Evolutionary conservation across 2,797 vertebrate species (phyloP).

Genomic region (Decapterus maruadsi): DNA sequence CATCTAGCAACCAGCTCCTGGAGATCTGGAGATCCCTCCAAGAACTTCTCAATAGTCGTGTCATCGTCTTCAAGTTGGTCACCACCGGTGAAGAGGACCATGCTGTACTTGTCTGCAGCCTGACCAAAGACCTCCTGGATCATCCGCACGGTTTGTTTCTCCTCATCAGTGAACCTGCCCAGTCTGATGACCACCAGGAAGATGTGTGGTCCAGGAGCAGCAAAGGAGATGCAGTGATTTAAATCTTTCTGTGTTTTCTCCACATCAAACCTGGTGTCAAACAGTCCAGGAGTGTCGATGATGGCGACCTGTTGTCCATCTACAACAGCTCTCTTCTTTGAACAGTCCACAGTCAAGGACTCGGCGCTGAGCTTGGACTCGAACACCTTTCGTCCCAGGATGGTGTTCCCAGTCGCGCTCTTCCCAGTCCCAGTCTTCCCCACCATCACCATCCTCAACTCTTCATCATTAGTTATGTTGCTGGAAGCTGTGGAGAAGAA

Average conservation of each 20-base stretch:
- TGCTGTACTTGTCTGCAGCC: conserved; percentile 36
- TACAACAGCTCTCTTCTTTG: accelerated
- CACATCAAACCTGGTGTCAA: no score
- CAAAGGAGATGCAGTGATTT: background rate
- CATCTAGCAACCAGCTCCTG: conserved; percentile 5
- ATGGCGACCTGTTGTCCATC: background rate
- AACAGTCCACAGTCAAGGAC: background rate
- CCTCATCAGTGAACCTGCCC: conserved; percentile 23
- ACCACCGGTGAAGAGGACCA: conserved; percentile 28
- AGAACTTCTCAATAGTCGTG: conserved; percentile 1
- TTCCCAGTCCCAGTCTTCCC: conserved; percentile 37
- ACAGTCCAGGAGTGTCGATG: conserved; percentile 26
- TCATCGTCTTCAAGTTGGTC: background rate
- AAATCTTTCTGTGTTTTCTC: background rate
- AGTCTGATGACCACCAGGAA: no score
- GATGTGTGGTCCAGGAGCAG: conserved; percentile 31
- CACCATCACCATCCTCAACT: conserved; percentile 32
- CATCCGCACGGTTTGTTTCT: background rate
- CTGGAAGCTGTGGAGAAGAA: no score
- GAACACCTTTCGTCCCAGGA: conserved; percentile 8
- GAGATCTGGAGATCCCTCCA: background rate
- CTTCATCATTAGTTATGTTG: background rate
- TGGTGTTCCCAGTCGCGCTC: conserved; percentile 30
- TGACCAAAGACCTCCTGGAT: conserved; percentile 29
- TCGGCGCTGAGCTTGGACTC: background rate